Evolutionary conservation across 2,888 invertebrate genomes (phyloP).

Genomic region (Camponotus fellah): DNA sequence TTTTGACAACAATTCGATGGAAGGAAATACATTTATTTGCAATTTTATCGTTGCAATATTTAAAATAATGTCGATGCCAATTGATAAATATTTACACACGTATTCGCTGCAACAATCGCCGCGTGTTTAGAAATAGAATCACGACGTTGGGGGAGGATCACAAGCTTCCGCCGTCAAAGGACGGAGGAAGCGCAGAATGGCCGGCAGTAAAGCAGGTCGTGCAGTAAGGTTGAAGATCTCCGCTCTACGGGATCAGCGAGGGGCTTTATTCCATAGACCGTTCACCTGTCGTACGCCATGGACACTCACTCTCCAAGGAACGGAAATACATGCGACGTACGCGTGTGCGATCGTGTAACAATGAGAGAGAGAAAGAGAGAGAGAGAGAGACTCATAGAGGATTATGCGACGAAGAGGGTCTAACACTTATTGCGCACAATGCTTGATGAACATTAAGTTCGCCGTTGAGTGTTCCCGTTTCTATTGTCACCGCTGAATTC

Average conservation of each 20-base stretch:
- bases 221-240: slow-evolving; percentile 56
- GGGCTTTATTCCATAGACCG: slow-evolving; percentile 58
- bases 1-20: background rate
- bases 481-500: slow-evolving; percentile 30
- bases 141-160: slow-evolving; percentile 24
- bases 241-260: slow-evolving; percentile 46
- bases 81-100: slow-evolving; percentile 35
- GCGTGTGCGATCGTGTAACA: background rate
- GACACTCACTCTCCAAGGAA: slow-evolving; percentile 33
- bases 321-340: slow-evolving; percentile 35
- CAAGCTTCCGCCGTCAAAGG: slow-evolving; percentile 43
- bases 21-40: background rate
- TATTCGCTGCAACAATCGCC: slow-evolving; percentile 9
- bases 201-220: slow-evolving; percentile 36
- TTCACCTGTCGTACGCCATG: slow-evolving; percentile 59
- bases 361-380: background rate
- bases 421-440: slow-evolving; percentile 55
- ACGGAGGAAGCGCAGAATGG: slow-evolving; percentile 41
- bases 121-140: slow-evolving; percentile 31
- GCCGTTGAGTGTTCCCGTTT: slow-evolving; percentile 15
- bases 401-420: slow-evolving; percentile 58
- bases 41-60: background rate
- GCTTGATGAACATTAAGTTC: slow-evolving; percentile 52
- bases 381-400: slow-evolving; percentile 23
- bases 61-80: background rate